Evolutionary conservation across 35 echinoderm and acorn worm species (phyloP), one percentile per base, ranked within the genome.

Genomic region (Ophioderma brevispina): DNA sequence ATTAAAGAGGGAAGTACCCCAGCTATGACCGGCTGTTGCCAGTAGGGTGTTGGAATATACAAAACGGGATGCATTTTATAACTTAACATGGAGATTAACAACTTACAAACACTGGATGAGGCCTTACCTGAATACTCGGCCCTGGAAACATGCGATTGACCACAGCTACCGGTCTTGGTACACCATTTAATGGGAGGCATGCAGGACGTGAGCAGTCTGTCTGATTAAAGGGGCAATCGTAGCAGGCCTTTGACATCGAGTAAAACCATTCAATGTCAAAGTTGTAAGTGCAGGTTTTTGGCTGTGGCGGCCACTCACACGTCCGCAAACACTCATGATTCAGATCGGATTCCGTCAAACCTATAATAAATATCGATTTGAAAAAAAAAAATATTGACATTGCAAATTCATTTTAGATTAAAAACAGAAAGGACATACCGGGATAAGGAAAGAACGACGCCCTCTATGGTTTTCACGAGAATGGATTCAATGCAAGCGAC

Each of bases 181-280:
- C 91, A 31, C 94, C 94, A 77, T 96, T 92, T 18, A 96, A 36
- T 3, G 94, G 86, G 17, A 96, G 82, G 63, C 94, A 96, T 32
- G 90, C 83, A 19, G 64, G 75, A 55, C 90, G 64, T 37, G 23
- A 28, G 76, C 94, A 96, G 50, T 92, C 94, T 23, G 84, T 90
- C 37, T 75, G 32, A 40, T 91, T 95, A 18, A 40, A 49, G 0
- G 93, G 95, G 38, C 95, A 97, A 31, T 90, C 80, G 33, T 91
- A 93, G 34, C 95, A 97, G 1, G 95, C 95, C 64, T 91, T 97
- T 0, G 95, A 97, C 91, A 97, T 88, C 17, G 87, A 21, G 75
- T 97, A 90, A 78, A 90, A 97, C 95, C 95, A 97, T 39, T 97
- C 95, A n/a, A 90, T 33, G 6, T 13, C 76, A 36, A 97, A 97